phyloP scores from a whole-genome alignment of 35 echinoderm and acorn worm species.

The Anneissia japonica region DNA sequence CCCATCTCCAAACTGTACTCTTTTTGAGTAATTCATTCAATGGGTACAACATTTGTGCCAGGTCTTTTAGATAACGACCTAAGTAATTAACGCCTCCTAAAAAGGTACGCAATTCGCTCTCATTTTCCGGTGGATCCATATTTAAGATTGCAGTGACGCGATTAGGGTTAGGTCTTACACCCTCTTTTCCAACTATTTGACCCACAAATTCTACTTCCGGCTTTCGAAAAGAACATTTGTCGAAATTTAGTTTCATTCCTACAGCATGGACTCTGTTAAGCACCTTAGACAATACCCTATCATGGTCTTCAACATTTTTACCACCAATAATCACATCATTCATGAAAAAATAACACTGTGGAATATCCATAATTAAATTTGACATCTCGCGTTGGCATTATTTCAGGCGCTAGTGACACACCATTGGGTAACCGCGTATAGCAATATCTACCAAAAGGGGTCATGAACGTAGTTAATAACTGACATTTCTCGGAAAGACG shows the following conservation, averaged over 20 bases:
- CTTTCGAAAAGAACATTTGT: no score
- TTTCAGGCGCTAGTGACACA: slow-evolving; percentile 41
- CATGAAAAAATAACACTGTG: slow-evolving; percentile 23
- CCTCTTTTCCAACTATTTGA: no score
- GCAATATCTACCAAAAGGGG: slow-evolving; percentile 24
- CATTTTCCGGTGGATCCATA: no score
- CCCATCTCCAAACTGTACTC: not conserved
- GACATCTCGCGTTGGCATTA: slow-evolving; percentile 10
- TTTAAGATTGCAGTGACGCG: no score
- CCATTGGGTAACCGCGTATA: slow-evolving; percentile 45
- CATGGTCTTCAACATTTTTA: slow-evolving; percentile 11
- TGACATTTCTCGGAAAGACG: not conserved
- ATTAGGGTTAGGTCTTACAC: no score
- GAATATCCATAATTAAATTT: slow-evolving; percentile 20
- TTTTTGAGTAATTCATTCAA: slow-evolving; percentile 3
- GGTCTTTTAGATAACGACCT: slow-evolving; percentile 9
- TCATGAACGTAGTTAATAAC: slow-evolving; percentile 35
- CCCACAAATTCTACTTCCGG: no score
- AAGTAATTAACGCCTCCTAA: slow-evolving; percentile 34
- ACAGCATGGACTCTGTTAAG: not conserved
- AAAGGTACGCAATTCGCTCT: slow-evolving; percentile 7
- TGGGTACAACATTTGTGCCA: not conserved
- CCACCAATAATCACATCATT: slow-evolving; percentile 44
- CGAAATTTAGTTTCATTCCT: no score
- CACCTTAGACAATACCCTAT: slow-evolving; percentile 17